Conservation (phyloP, 1,140 invertebrate genomes). For the Cheumatopsyche charites region DNA sequence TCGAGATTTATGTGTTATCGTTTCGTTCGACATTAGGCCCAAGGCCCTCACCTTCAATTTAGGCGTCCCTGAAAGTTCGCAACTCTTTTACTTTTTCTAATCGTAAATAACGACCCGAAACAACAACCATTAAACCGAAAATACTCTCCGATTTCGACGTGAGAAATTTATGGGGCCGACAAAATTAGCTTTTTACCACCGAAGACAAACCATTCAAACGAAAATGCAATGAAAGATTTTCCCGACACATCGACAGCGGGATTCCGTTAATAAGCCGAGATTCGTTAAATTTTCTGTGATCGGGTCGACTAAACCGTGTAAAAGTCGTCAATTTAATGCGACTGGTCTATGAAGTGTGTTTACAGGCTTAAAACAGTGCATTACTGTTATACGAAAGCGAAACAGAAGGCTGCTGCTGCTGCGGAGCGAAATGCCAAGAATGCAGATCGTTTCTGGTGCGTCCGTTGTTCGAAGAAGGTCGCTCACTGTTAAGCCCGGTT, state of each 20-base stretch:
- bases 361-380: not conserved
- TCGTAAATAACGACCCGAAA: slow-evolving; percentile 7
- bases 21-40: not conserved
- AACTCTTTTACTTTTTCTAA: slow-evolving; percentile 18
- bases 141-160: not conserved
- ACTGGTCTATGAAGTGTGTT: not conserved
- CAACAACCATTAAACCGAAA: not conserved
- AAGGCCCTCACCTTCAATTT: not conserved
- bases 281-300: no score
- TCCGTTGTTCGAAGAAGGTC: no score
- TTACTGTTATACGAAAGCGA: not conserved
- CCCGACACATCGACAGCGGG: no score
- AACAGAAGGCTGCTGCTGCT: not conserved
- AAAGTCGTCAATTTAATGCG: not conserved
- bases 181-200: no score
- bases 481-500: no score
- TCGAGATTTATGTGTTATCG: slow-evolving; percentile 1
- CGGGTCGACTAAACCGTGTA: not conserved
- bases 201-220: not conserved
- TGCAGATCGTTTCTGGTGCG: no score
- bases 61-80: not conserved
- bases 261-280: no score
- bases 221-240: no score
- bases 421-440: no score
- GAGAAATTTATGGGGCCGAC: not conserved